Conservation (phyloP, 2,888 invertebrate species). For the Latrodectus hesperus region DNA sequence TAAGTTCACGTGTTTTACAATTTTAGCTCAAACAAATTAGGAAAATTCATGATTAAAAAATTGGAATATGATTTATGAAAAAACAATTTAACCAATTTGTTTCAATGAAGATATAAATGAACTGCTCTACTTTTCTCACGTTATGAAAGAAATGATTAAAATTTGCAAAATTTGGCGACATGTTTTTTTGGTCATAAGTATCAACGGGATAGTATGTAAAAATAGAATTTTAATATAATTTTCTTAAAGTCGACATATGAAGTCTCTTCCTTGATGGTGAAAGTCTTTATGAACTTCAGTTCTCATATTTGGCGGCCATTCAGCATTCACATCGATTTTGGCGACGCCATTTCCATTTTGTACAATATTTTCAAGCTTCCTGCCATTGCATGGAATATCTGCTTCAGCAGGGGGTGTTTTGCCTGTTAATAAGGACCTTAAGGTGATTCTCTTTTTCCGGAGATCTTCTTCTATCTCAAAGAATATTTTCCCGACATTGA, state of each 20-base stretch:
- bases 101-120: too few relatives aligned
- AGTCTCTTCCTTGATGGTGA: conserved; percentile 6
- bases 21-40: too few relatives aligned
- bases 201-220: too few relatives aligned
- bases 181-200: too few relatives aligned
- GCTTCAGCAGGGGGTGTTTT: neutral
- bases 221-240: too few relatives aligned
- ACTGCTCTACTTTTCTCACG: too few relatives aligned
- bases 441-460: conserved; percentile 7
- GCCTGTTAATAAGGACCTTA: conserved; percentile 8
- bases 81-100: too few relatives aligned
- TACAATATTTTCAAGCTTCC: neutral
- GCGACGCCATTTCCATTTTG: conserved; percentile 4
- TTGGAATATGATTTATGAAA: too few relatives aligned
- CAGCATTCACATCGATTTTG: neutral
- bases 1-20: too few relatives aligned
- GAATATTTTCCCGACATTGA: conserved; percentile 42
- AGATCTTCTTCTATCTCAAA: conserved; percentile 47
- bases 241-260: conserved; percentile 16
- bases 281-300: neutral
- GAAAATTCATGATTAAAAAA: too few relatives aligned
- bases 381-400: neutral
- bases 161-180: too few relatives aligned
- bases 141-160: too few relatives aligned
- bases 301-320: neutral